phyloP scores from a whole-genome alignment of 1,140 invertebrate genomes.

The Solen grandis region DNA sequence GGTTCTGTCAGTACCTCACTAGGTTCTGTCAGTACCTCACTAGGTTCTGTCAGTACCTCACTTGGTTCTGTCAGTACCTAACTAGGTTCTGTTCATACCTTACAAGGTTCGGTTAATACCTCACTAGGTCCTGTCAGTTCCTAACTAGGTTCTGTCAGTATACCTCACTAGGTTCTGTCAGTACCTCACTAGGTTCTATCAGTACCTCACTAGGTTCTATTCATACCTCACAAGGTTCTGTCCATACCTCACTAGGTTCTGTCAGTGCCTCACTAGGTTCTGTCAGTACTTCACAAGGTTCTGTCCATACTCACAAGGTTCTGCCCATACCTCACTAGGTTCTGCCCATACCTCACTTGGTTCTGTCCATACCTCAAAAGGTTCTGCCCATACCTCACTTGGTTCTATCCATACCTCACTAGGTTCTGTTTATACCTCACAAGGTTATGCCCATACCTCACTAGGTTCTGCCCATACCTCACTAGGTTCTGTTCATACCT shows the following conservation, averaged over 20 bases:
- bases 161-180: too few species aligned
- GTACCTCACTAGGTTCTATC: too few species aligned
- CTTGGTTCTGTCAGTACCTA: background rate
- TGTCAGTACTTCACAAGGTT: too few species aligned
- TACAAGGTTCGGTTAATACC: background rate
- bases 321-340: too few species aligned
- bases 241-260: too few species aligned
- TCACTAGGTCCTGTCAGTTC: too few species aligned
- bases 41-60: background rate
- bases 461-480: background rate
- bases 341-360: too few species aligned
- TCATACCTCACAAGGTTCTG: too few species aligned
- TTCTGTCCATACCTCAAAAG: slow-evolving; percentile 15
- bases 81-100: background rate
- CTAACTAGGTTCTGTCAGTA: too few species aligned
- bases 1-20: background rate
- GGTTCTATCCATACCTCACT: background rate
- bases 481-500: background rate
- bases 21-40: background rate
- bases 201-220: too few species aligned
- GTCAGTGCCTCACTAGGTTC: too few species aligned
- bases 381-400: background rate
- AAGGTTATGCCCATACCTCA: background rate
- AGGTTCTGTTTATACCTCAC: background rate
- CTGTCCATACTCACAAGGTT: too few species aligned